phyloP scores from a whole-genome alignment of 2,888 invertebrate species.

The Cephus pulcher region DNA sequence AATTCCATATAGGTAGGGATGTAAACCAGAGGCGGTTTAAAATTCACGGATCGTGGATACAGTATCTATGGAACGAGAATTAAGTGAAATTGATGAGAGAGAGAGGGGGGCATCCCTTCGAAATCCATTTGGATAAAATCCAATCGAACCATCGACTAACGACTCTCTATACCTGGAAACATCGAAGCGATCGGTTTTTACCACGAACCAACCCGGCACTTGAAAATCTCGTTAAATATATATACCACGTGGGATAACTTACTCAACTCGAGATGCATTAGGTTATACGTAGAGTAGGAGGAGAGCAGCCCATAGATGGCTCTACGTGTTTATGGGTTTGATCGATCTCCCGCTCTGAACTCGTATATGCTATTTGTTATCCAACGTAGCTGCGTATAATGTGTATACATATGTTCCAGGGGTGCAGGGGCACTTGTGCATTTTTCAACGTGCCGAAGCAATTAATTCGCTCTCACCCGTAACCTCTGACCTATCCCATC shows the following conservation, averaged over 20 bases:
- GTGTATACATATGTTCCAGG: not conserved
- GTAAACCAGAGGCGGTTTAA: not conserved
- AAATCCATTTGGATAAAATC: not conserved
- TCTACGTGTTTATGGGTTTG: not conserved
- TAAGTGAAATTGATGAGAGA: not conserved
- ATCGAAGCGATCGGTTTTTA: not conserved
- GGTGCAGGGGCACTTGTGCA: slow-evolving; percentile 24
- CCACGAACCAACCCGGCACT: not conserved
- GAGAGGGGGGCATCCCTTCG: not conserved
- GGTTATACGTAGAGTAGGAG: not conserved
- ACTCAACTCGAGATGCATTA: not conserved
- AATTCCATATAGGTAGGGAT: slow-evolving; percentile 1
- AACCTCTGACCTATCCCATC: not conserved
- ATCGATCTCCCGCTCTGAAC: not conserved
- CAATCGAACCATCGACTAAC: not conserved
- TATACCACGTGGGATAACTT: not conserved
- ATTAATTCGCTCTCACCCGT: slow-evolving; percentile 41
- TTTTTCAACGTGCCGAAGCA: slow-evolving; percentile 40
- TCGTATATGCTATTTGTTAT: slow-evolving; percentile 3
- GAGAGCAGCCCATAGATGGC: not conserved
- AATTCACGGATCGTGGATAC: not conserved
- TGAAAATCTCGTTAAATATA: not conserved
- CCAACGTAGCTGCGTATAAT: not conserved
- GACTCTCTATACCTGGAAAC: not conserved
- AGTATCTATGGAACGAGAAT: not conserved